Percentiles rank a stretch among this genome's conserved stretches.
These are phyloP conservation scores for Cotesia glomerata DNA, from an alignment of 1,140 invertebrate species.

Conservation along the genomic window DNA sequence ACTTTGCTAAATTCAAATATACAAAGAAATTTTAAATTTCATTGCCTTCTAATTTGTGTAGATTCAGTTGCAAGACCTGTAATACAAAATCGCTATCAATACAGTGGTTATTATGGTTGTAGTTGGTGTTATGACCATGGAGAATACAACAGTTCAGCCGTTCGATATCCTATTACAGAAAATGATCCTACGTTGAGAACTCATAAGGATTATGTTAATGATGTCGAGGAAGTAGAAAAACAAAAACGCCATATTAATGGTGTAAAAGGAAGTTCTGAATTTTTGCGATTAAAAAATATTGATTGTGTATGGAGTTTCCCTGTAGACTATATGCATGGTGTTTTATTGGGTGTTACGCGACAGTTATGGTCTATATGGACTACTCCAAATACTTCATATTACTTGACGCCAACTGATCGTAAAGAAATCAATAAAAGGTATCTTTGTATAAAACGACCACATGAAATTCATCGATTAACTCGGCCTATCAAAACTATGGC, in stretches of 20 bases:
- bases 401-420: slow-evolving; percentile 6
- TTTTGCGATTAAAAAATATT: slow-evolving; percentile 1
- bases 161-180: slow-evolving; percentile 20
- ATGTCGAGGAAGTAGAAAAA: not conserved
- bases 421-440: slow-evolving; percentile 16
- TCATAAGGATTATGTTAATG: slow-evolving; percentile 19
- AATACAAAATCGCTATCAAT: slow-evolving; percentile 22
- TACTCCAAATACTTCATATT: not conserved
- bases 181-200: slow-evolving; percentile 7
- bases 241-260: not conserved
- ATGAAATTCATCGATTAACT: slow-evolving; percentile 27
- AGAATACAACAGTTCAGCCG: not conserved
- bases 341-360: slow-evolving; percentile 25
- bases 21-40: slow-evolving; percentile 14
- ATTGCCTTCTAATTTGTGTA: not conserved
- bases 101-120: slow-evolving; percentile 33
- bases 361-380: slow-evolving; percentile 25
- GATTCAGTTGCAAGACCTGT: slow-evolving; percentile 29
- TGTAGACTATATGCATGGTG: slow-evolving; percentile 27
- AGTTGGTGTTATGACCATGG: slow-evolving; percentile 36
- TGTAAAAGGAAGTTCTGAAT: slow-evolving; percentile 18
- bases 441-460: slow-evolving; percentile 21
- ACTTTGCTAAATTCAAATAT: not conserved
- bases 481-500: slow-evolving; percentile 1
- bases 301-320: slow-evolving; percentile 27